phyloP scores from a whole-genome alignment of 1,140 invertebrate species.

The Oppia nitens region DNA sequence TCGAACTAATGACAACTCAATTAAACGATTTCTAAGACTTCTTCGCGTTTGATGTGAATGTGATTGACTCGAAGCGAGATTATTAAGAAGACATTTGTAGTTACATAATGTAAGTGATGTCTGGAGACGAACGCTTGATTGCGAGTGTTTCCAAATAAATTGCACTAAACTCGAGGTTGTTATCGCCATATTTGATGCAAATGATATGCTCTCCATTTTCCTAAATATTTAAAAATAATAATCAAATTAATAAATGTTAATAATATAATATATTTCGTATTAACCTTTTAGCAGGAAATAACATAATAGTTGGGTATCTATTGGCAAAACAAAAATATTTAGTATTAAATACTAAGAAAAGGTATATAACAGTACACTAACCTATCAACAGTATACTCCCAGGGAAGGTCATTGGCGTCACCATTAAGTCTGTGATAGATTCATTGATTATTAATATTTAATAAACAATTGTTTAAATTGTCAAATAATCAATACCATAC shows the following conservation, averaged over 20 bases:
- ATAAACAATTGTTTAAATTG: conserved; percentile 1
- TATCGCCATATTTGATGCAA: conserved; percentile 41
- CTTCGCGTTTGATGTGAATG: not conserved
- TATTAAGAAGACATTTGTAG: not conserved
- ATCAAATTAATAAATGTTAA: not conserved
- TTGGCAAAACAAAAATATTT: not conserved
- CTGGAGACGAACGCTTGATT: not conserved
- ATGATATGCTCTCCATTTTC: conserved; percentile 52
- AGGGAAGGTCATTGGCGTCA: conserved; percentile 57
- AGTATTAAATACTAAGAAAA: not conserved
- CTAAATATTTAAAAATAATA: conserved; percentile 30
- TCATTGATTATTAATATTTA: not conserved
- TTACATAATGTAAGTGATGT: not conserved
- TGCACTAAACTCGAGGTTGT: conserved; percentile 47
- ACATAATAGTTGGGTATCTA: conserved; percentile 50
- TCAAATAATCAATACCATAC: conserved; percentile 26
- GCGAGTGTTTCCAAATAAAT: conserved; percentile 46
- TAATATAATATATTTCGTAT: conserved; percentile 10
- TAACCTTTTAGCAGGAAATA: conserved; percentile 48
- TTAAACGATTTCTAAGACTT: not conserved
- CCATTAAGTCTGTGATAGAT: conserved; percentile 43
- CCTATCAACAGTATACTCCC: conserved; percentile 52
- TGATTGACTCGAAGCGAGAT: not conserved
- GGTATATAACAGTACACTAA: not conserved
- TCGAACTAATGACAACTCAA: not conserved